Conservation (phyloP, 2,888 invertebrate species). For the Ophion slaviceki region DNA sequence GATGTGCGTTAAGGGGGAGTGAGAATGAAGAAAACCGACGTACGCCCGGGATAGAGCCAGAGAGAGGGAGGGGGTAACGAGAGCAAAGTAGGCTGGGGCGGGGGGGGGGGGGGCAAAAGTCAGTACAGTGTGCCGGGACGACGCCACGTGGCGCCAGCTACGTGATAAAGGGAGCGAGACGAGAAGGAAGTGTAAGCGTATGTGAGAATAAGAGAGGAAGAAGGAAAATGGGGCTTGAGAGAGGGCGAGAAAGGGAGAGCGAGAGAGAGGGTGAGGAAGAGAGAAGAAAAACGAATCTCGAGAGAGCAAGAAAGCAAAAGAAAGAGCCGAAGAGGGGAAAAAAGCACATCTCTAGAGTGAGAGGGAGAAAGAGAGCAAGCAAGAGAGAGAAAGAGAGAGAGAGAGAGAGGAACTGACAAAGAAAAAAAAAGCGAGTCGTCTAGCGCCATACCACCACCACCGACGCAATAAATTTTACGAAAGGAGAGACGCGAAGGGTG, state of each 20-base stretch:
- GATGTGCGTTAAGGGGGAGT: conserved; percentile 29
- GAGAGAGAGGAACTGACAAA: background rate
- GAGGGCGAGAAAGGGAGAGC: too few relatives aligned
- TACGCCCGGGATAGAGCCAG: background rate
- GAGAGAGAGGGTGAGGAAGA: background rate
- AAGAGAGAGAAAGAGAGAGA: background rate
- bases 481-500: conserved; percentile 78
- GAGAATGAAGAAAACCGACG: conserved; percentile 16
- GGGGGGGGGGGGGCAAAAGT: conserved; percentile 50
- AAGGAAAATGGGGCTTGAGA: too few relatives aligned
- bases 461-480: conserved; percentile 77
- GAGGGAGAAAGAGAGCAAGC: background rate
- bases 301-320: background rate
- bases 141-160: conserved; percentile 26
- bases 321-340: background rate
- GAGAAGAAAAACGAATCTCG: background rate
- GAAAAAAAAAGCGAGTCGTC: conserved; percentile 52
- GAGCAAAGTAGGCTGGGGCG: background rate
- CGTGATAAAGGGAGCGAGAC: too few relatives aligned
- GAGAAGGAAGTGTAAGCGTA: too few relatives aligned
- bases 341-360: background rate
- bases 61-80: background rate
- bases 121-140: conserved; percentile 20
- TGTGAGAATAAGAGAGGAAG: too few relatives aligned
- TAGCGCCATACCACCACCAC: conserved; percentile 44